Evolutionary conservation across 2,888 invertebrate species (phyloP).

Genomic region (Athalia circularis): DNA sequence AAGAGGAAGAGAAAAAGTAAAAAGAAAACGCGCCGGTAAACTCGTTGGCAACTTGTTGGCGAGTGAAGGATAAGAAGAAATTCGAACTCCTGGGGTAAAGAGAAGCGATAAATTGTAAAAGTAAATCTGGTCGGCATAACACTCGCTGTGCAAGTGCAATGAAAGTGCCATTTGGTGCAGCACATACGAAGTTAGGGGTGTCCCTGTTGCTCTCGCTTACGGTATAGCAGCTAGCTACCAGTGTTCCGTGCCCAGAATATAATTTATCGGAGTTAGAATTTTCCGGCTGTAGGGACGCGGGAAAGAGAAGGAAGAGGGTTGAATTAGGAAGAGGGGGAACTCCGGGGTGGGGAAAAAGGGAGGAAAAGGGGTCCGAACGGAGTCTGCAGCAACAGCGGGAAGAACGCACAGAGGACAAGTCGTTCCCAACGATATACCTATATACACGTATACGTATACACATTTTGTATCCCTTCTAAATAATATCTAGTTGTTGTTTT

Average conservation of each 20-base stretch:
- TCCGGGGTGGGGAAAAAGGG: neutral
- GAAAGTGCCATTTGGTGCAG: slow-evolving; percentile 69
- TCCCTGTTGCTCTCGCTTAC: slow-evolving; percentile 29
- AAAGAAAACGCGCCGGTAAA: neutral
- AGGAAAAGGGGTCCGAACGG: slow-evolving; percentile 16
- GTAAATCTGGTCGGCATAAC: slow-evolving; percentile 50
- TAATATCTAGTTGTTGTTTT: slow-evolving; percentile 39
- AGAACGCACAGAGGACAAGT: slow-evolving; percentile 22
- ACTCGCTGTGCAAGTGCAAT: slow-evolving; percentile 64
- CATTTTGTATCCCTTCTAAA: slow-evolving; percentile 32
- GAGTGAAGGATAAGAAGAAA: slow-evolving; percentile 9
- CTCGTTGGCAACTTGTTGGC: slow-evolving; percentile 20
- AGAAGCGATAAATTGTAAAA: slow-evolving; percentile 62
- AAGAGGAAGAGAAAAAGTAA: neutral
- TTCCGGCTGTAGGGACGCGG: slow-evolving; percentile 52
- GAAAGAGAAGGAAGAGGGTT: neutral
- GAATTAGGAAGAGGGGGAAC: neutral
- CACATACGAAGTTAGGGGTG: slow-evolving; percentile 55
- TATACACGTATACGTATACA: neutral
- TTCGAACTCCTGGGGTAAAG: slow-evolving; percentile 49
- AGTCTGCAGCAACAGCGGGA: neutral
- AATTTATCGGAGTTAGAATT: slow-evolving; percentile 67
- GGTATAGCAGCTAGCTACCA: slow-evolving; percentile 54
- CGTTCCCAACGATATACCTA: slow-evolving; percentile 8
- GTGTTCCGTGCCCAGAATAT: slow-evolving; percentile 67